phyloP scores from a whole-genome alignment of 2,113 vertebrate genomes.

The Lophura nycthemera region DNA sequence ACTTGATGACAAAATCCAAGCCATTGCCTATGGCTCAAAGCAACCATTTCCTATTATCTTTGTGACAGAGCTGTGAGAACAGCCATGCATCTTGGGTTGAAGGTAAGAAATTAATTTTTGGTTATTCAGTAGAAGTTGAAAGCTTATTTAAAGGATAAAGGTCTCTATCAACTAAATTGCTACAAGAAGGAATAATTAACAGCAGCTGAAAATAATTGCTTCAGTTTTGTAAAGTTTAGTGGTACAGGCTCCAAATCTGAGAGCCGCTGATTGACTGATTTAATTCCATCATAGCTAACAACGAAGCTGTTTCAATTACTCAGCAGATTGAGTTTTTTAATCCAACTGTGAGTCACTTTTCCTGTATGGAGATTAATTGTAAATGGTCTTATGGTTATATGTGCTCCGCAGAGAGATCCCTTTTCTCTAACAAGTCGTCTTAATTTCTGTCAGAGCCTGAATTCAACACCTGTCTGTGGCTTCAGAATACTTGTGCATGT shows the following conservation, averaged over 20 bases:
- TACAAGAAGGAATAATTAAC: neutral
- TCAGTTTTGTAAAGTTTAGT: neutral
- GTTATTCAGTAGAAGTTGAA: neutral
- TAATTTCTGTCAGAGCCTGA: neutral
- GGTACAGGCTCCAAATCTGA: neutral
- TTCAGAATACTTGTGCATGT: rapidly evolving
- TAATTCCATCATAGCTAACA: neutral
- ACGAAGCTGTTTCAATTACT: neutral
- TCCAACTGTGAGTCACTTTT: neutral
- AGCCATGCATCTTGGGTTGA: neutral
- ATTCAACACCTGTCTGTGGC: neutral
- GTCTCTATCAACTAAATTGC: neutral
- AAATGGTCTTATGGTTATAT: neutral
- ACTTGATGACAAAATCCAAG: constrained; percentile 37
- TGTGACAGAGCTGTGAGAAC: neutral
- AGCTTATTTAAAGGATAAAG: neutral
- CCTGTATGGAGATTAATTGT: neutral
- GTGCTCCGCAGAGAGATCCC: neutral
- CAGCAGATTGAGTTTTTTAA: neutral
- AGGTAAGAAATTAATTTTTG: neutral
- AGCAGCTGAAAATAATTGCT: neutral
- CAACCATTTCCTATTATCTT: neutral
- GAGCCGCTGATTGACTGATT: neutral
- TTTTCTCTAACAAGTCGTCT: neutral
- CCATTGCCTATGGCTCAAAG: neutral